A percentile compares a stretch with the other conserved stretches of the same genome.
These are phyloP conservation scores for Umimayanthus kanabou DNA, from an alignment of 92 coral and sea anemone species.

Conservation along the genomic window DNA sequence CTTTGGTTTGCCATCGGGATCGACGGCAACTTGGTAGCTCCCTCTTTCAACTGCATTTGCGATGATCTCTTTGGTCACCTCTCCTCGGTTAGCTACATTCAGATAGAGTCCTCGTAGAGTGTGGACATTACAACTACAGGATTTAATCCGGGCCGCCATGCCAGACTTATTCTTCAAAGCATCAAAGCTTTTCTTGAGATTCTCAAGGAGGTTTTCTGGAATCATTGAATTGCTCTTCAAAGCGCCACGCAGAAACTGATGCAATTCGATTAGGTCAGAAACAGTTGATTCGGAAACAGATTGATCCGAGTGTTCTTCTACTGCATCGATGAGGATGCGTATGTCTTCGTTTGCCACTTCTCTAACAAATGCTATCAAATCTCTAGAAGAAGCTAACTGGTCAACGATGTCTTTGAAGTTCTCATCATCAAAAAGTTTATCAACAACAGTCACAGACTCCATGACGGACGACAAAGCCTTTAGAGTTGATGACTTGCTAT, in stretches of 20 bases:
- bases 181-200: constrained; percentile 33
- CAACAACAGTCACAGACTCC: constrained; percentile 45
- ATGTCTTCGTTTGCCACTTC: constrained; percentile 92
- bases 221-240: constrained; percentile 42
- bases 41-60: constrained; percentile 76
- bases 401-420: constrained; percentile 55
- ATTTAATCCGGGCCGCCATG: constrained; percentile 86
- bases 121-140: constrained; percentile 80
- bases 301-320: constrained; percentile 97
- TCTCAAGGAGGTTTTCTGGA: constrained; percentile 53
- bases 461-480: constrained; percentile 17
- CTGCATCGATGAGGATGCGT: constrained; percentile 88
- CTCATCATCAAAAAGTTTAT: constrained; percentile 50
- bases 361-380: constrained; percentile 65
- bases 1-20: constrained; percentile 46
- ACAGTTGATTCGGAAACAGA: constrained; percentile 89
- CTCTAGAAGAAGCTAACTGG: constrained; percentile 72
- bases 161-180: constrained; percentile 47
- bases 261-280: constrained; percentile 92
- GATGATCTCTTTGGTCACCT: constrained; percentile 85
- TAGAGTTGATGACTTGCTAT: constrained; percentile 7
- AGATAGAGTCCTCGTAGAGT: constrained; percentile 82
- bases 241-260: constrained; percentile 77
- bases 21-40: constrained; percentile 56
- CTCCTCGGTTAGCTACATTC: constrained; percentile 93